Base-by-base conservation (phyloP, 1,140 invertebrate species). In the Dreissena polymorpha region DNA sequence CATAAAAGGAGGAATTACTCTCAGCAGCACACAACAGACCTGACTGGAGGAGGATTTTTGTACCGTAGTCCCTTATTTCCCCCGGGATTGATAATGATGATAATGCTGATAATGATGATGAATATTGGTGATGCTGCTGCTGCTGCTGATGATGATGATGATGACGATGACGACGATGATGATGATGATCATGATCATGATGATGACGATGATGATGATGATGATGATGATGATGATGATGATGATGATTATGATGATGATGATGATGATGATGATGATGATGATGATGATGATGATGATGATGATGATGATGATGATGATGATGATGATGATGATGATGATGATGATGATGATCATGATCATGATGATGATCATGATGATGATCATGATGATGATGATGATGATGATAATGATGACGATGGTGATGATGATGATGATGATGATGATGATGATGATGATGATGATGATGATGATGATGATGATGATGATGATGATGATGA, bases 291-390 rank as follows among this genome's bases (percentile, higher is more conserved):
- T 51, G 65, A 76, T 29, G n/a, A 49, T 25, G 63, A 18, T 64
- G 10, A 21, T 3, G 60, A 63, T 2, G 39, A 60, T 29, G 21
- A 60, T 18, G 57, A 57, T 25, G 57, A n/a, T 10, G 55, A 2
- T 18, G 25, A 67, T 21, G 65, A n/a, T 67, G 65, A 67, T 67
- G 65, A 67, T 67, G 65, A 67, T 21, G 25, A 27, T 67, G 65
- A n/a, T 67, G 25, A 55, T 55, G 53, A 55, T 55, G 53, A 55
- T 55, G 53, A 55, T 55, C 12, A 55, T 55, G 53, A 55, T 55
- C 12, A 55, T 55, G 53, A 55, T 16, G 16, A 65, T 39, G 16
- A 23, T 18, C 6, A 60, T 63, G n/a, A 23, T 63, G n/a, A 23
- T 18, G 12, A 60, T 63, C 8, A 23, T 63, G n/a, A 23, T 63